Base-by-base conservation (phyloP, 2,888 invertebrate genomes). In the Lepeophtheirus nordmannii region DNA sequence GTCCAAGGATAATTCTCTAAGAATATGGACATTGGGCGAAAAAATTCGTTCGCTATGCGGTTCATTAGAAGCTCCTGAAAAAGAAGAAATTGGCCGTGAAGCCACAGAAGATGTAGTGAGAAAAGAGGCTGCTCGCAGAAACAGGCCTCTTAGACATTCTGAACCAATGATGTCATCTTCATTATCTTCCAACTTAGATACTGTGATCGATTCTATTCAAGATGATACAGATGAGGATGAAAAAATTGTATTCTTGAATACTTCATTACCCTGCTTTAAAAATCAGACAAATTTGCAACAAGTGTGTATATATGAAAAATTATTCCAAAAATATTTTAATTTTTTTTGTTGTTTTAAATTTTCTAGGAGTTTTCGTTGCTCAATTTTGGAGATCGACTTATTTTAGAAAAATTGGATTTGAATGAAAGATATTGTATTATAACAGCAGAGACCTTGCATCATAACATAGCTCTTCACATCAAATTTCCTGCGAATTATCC, bases 1-100 rank as follows among this genome's bases (percentile, higher is more conserved):
- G 93, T 91, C 91, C 0, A 84, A 89, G 73, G 94, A 96, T 79
- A 91, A 93, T 73, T 88, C 86, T 12, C 78, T 96, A 46, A 81
- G 93, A 67, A 84, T 93, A 30, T 94, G 93, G 88, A 84, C 85
- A 72, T 87, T 93, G 73, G 89, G 60, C 1, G 38, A 60, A 11
- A 37, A 60, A 17, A 60, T 60, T 46, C 53, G 53, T n/a, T 46
- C 53, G 5, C 53, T 46, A 14, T 46, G 53, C 8, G 53, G 53
- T 3, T 46, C 53, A n/a, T 17, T 14, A n/a, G 53, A 46, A 17
- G 53, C 14, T 14, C 53, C 53, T 46, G 3, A 14, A 17, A 46
- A 17, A n/a, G 53, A 46, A 17, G 53, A 46, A 17, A 46, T 46
- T 17, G 53, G 53, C n/a, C 14, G n/a, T n/a, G 53, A 46, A 17